phyloP scores from a whole-genome alignment of 2,113 vertebrate genomes.

The Eublepharis macularius region DNA sequence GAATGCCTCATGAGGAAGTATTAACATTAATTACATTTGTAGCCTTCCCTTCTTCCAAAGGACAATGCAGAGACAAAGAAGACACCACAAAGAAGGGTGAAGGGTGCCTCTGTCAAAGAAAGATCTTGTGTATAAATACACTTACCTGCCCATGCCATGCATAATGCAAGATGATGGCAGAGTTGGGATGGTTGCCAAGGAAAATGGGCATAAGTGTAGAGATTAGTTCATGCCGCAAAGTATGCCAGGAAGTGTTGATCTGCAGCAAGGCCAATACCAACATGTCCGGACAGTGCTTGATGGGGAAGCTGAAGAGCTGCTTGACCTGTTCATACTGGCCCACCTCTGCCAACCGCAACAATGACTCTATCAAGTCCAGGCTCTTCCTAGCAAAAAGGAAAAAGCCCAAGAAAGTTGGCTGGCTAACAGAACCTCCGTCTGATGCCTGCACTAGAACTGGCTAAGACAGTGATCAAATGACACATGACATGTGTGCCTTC shows the following conservation, averaged over 20 bases:
- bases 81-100: neutral
- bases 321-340: constrained; percentile 99
- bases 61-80: neutral
- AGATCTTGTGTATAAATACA: neutral
- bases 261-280: constrained; percentile 94
- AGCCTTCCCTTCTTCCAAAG: neutral
- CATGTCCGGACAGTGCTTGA: constrained; percentile 99
- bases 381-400: constrained; percentile 87
- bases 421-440: neutral
- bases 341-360: constrained; percentile 92
- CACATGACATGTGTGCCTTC: neutral
- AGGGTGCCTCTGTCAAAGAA: neutral
- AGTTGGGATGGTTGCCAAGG: constrained; percentile 98
- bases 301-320: constrained; percentile 97
- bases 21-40: neutral
- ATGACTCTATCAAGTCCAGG: constrained; percentile 96
- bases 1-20: neutral
- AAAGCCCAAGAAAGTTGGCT: neutral
- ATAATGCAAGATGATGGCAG: constrained; percentile 99
- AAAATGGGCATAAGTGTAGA: constrained; percentile 99
- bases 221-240: constrained; percentile 96
- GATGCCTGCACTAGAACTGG: neutral
- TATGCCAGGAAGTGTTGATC: constrained; percentile 98
- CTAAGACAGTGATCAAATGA: neutral
- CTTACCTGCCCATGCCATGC: constrained; percentile 98